Evolutionary conservation across 2,888 invertebrate genomes (phyloP).

Genomic region (Tetragnatha montana): DNA sequence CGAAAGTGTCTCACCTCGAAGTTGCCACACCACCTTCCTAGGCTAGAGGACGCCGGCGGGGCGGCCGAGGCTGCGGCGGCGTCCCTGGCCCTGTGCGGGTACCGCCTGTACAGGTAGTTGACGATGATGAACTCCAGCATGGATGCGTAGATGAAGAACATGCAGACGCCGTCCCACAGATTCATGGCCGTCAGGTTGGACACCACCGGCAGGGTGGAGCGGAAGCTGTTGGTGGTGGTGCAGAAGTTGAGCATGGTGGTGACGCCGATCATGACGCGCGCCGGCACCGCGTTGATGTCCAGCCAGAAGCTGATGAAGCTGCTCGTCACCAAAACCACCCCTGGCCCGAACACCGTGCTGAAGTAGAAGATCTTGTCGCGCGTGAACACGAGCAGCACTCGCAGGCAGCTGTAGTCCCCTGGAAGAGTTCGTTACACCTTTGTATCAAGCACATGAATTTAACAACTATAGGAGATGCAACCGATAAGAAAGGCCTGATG

Average conservation of each 20-base stretch:
- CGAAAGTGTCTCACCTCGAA: constrained; percentile 46
- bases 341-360: constrained; percentile 97
- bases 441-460: background rate
- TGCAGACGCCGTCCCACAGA: constrained; percentile 95
- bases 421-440: background rate
- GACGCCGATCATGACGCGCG: constrained; percentile 97
- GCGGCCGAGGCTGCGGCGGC: background rate
- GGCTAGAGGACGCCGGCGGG: constrained; percentile 32
- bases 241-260: constrained; percentile 99
- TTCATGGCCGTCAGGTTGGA: constrained; percentile 97
- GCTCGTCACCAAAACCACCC: constrained; percentile 95
- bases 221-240: constrained; percentile 82
- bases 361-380: constrained; percentile 97
- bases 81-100: constrained; percentile 80
- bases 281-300: constrained; percentile 97
- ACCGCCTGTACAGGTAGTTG: constrained; percentile 93
- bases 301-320: constrained; percentile 98
- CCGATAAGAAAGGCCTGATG: too few relatives aligned
- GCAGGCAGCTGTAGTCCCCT: constrained; percentile 91
- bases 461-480: background rate
- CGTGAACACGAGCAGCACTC: constrained; percentile 94
- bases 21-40: constrained; percentile 67
- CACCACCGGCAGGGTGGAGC: constrained; percentile 89
- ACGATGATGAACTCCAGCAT: constrained; percentile 95
- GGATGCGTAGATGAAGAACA: constrained; percentile 94